Conservation (phyloP, 2,797 vertebrate genomes). For the Lepilemur septentrionalis region DNA sequence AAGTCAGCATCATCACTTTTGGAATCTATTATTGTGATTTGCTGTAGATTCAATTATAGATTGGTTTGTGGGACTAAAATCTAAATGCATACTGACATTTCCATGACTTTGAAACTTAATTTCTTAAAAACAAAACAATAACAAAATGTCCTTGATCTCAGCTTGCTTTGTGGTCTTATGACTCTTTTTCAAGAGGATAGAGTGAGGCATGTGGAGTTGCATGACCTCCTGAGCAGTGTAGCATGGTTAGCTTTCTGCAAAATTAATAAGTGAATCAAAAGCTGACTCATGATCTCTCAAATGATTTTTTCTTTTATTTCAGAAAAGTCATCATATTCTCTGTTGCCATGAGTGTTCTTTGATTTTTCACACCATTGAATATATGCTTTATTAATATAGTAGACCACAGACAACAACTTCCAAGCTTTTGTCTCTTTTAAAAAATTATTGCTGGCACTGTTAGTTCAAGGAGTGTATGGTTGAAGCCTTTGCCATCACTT, state of each 20-base stretch:
- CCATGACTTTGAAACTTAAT: conserved; percentile 61
- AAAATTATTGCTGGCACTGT: background rate
- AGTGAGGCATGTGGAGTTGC: conserved; percentile 5
- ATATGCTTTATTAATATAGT: conserved; percentile 62
- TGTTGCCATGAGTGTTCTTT: conserved; percentile 63
- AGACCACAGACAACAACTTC: conserved; percentile 32
- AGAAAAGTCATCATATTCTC: conserved; percentile 68
- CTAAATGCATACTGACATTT: conserved; percentile 51
- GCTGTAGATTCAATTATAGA: conserved; percentile 55
- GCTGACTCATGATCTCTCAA: conserved; percentile 56
- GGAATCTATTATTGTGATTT: conserved; percentile 57
- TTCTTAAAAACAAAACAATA: conserved; percentile 13
- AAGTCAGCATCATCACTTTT: conserved; percentile 31
- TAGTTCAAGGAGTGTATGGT: background rate
- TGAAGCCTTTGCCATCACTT: background rate
- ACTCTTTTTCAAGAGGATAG: conserved; percentile 55
- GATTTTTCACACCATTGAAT: conserved; percentile 58
- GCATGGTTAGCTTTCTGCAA: conserved; percentile 61
- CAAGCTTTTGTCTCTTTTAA: conserved; percentile 26
- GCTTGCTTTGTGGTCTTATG: conserved; percentile 70
- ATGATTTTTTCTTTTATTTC: conserved; percentile 58
- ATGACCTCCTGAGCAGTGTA: conserved; percentile 53
- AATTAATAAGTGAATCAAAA: conserved; percentile 78
- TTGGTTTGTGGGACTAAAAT: conserved; percentile 50
- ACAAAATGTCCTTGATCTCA: conserved; percentile 62